Percentiles rank a stretch among this genome's conserved stretches.
Evolutionary conservation across 92 coral and sea anemone species (phyloP).

Genomic region (Plumapathes pennacea): DNA sequence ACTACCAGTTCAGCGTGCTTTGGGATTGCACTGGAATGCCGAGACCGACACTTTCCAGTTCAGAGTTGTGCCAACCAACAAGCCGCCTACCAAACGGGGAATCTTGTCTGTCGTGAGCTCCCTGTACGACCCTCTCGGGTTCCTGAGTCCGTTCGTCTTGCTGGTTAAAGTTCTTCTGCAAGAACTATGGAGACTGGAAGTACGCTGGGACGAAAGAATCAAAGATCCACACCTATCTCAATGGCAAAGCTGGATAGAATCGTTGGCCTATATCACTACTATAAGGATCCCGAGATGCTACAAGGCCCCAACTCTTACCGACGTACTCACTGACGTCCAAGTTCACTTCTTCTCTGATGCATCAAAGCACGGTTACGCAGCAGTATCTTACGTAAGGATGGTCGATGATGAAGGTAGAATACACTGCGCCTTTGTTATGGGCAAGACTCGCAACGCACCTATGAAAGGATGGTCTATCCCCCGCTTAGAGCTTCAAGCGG

Average conservation of each 20-base stretch:
- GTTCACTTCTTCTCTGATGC: no score
- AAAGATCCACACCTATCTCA: conserved; percentile 14
- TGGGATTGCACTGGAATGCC: conserved; percentile 56
- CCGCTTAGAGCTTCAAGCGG: background rate
- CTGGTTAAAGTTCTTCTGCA: conserved; percentile 46
- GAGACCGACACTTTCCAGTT: conserved; percentile 54
- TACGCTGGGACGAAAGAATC: conserved; percentile 51
- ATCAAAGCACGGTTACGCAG: no score
- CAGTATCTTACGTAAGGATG: conserved; percentile 19
- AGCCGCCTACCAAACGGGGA: conserved; percentile 49
- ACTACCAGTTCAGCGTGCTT: conserved; percentile 47
- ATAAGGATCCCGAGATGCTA: conserved; percentile 22
- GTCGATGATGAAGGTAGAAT: conserved; percentile 7
- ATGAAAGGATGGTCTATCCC: conserved; percentile 3
- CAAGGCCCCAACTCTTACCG: background rate
- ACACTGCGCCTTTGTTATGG: conserved; percentile 11
- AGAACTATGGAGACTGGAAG: conserved; percentile 34
- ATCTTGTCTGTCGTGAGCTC: conserved; percentile 44
- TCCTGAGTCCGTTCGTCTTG: conserved; percentile 40
- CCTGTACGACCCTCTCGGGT: conserved; percentile 50
- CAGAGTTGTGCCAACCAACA: conserved; percentile 7
- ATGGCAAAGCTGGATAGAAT: conserved; percentile 44
- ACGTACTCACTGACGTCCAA: background rate
- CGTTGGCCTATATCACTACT: conserved; percentile 31
- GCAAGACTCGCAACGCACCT: conserved; percentile 13